These are phyloP conservation scores for Colostygia pectinataria DNA, from an alignment of 2,888 invertebrate genomes.

Conservation along the genomic window DNA sequence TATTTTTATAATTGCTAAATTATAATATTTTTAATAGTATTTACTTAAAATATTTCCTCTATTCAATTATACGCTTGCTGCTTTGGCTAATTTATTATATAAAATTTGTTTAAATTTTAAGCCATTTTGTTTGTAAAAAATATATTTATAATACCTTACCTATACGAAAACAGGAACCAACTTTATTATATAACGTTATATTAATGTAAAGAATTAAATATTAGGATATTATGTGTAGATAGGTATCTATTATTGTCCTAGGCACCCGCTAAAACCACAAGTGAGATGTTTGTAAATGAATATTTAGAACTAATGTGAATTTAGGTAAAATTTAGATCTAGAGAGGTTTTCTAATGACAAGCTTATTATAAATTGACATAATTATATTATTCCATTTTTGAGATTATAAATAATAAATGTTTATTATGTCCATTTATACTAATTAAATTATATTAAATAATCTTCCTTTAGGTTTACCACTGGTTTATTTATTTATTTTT, in stretches of 20 bases:
- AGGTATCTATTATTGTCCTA: constrained; percentile 36
- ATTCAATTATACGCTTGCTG: not conserved
- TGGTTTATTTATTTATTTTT: not conserved
- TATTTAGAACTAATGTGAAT: constrained; percentile 43
- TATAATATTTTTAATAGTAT: too few relatives aligned
- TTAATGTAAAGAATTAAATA: constrained; percentile 27
- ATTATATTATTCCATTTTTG: not conserved
- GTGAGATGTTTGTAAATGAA: constrained; percentile 63
- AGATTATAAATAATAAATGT: not conserved
- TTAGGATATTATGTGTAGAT: constrained; percentile 11
- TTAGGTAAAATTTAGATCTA: not conserved
- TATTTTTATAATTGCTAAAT: too few relatives aligned
- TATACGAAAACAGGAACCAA: constrained; percentile 38
- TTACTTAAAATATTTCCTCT: too few relatives aligned
- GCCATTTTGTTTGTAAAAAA: constrained; percentile 13
- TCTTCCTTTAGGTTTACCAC: too few relatives aligned
- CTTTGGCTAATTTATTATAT: too few relatives aligned
- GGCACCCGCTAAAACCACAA: constrained; percentile 59
- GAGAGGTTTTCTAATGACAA: constrained; percentile 24
- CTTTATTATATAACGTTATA: constrained; percentile 34
- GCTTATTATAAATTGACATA: constrained; percentile 13
- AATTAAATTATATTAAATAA: not conserved
- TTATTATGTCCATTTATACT: constrained; percentile 5
- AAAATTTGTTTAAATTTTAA: too few relatives aligned
- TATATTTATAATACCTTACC: constrained; percentile 26